Conservation (phyloP, 2,888 invertebrate genomes). For the Drosophila differens region DNA sequence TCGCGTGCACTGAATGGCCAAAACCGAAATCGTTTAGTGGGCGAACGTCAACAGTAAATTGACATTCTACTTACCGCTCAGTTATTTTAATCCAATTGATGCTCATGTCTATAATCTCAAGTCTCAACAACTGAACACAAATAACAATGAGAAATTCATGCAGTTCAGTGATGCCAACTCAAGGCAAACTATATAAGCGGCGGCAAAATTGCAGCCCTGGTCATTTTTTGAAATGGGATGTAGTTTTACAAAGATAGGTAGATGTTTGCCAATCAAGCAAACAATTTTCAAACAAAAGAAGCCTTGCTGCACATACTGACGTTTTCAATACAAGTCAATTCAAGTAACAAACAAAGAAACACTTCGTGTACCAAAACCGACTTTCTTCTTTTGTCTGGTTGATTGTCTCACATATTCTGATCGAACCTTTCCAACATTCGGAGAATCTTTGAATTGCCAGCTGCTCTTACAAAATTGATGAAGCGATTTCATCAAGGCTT, state of each 20-base stretch:
- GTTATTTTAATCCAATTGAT: constrained; percentile 71
- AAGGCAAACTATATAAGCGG: background rate
- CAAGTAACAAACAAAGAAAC: background rate
- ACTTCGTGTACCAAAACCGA: background rate
- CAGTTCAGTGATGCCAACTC: constrained; percentile 3
- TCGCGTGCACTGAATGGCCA: constrained; percentile 82
- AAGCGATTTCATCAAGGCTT: background rate
- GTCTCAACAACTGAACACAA: constrained; percentile 3
- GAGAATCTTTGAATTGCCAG: background rate
- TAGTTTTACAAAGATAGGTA: background rate
- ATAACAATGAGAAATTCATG: background rate
- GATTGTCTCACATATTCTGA: background rate
- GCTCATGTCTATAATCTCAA: constrained; percentile 46
- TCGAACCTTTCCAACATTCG: background rate
- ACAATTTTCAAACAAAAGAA: background rate
- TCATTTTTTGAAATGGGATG: background rate
- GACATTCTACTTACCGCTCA: constrained; percentile 45
- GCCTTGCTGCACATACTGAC: background rate
- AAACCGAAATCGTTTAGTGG: background rate
- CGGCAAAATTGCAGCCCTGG: constrained; percentile 1
- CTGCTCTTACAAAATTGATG: background rate
- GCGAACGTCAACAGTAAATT: background rate
- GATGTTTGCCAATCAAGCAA: too few relatives aligned
- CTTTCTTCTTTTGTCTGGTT: background rate
- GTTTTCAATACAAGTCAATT: background rate